Evolutionary conservation across 2,888 invertebrate species (phyloP), one percentile per base, ranked within the genome.

Genomic region (Coleophora deauratella): DNA sequence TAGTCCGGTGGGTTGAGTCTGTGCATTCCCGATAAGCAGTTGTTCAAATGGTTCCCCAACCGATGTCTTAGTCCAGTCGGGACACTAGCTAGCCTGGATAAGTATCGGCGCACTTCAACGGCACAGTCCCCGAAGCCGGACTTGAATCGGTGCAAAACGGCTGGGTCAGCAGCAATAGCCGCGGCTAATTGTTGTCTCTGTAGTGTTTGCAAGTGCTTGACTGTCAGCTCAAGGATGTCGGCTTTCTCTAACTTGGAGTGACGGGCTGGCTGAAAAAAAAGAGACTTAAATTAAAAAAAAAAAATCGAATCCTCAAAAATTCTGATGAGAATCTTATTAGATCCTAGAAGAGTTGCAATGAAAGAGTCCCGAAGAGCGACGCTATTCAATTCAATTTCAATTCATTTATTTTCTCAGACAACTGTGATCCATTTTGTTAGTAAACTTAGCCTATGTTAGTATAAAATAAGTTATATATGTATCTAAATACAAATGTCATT

Each of bases 231-330:
- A 40, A 98, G 84, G 55, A 98, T 97, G 73, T 98, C 98, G 1
- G 98, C 97, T 70, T 98, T 98, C 75, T 98, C 98, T 60, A 98
- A 86, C 72, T 98, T 98, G 4, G 96, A 95, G 80, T 97, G 97
- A 43, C 96, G 90, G 1, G 95, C 91, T 31, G 96, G 95, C 96
- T 97, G 89, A 46, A 89, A 89, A 56, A 28, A 47, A 40, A 32
- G 45, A 21, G 6, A 21, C 6, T 21, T n/a, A n/a, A n/a, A n/a
- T n/a, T n/a, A n/a, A n/a, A n/a, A n/a, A n/a, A n/a, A 21, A 21
- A 21, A 21, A 4, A 4, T 4, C 6, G 21, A 21, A 21, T 21
- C 21, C 21, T 3, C 6, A 21, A 3, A 21, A 21, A 21, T 21
- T 21, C 21, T 21, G 21, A 21, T 21, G 6, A 21, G 21, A 21